Evolutionary conservation across 2,888 invertebrate genomes (phyloP).

Genomic region (Troides helena): DNA sequence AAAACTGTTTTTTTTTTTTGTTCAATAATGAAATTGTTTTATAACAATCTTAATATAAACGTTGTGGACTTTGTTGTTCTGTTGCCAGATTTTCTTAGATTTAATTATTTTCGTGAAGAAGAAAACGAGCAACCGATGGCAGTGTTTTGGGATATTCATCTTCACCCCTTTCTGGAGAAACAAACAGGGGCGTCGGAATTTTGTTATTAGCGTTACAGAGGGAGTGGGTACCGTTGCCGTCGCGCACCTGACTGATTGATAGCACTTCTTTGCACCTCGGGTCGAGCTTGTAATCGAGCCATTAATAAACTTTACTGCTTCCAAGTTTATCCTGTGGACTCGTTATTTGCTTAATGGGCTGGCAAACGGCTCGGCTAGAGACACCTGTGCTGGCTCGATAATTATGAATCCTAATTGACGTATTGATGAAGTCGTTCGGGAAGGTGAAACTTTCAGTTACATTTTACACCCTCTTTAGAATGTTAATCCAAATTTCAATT

Average conservation of each 20-base stretch:
- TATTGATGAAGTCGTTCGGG: slow-evolving; percentile 58
- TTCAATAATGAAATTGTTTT: background rate
- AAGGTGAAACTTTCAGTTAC: slow-evolving; percentile 39
- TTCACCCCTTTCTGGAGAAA: slow-evolving; percentile 75
- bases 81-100: slow-evolving; percentile 37
- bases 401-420: slow-evolving; percentile 64
- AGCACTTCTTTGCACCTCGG: slow-evolving; percentile 80
- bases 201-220: slow-evolving; percentile 79
- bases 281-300: slow-evolving; percentile 80
- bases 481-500: background rate
- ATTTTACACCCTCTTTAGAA: slow-evolving; percentile 3
- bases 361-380: slow-evolving; percentile 66
- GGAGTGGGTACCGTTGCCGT: slow-evolving; percentile 67
- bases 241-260: slow-evolving; percentile 77
- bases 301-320: slow-evolving; percentile 80
- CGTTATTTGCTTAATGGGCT: slow-evolving; percentile 79
- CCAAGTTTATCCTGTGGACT: slow-evolving; percentile 76
- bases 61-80: slow-evolving; percentile 5
- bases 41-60: background rate
- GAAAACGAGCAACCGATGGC: slow-evolving; percentile 48
- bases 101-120: slow-evolving; percentile 46
- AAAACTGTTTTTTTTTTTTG: background rate
- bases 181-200: slow-evolving; percentile 78
- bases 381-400: slow-evolving; percentile 64
- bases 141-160: slow-evolving; percentile 62